These are phyloP conservation scores for Drosophila peninsularis DNA, from an alignment of 2,888 invertebrate species.

Conservation along the genomic window DNA sequence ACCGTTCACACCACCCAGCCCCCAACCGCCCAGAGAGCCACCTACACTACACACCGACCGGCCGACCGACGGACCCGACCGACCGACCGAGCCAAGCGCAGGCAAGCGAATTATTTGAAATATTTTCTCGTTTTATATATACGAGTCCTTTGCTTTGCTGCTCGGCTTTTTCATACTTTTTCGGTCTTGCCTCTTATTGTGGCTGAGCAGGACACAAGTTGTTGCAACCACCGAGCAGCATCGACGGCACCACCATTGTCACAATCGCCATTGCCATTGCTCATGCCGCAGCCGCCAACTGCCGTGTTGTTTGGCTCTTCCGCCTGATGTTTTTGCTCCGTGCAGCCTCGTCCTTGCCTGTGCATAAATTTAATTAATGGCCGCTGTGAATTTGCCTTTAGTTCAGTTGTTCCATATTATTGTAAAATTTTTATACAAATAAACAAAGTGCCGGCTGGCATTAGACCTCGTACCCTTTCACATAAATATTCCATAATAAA, in stretches of 20 bases:
- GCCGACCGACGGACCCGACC: neutral
- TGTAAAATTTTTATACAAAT: constrained; percentile 53
- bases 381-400: constrained; percentile 60
- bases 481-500: constrained; percentile 32
- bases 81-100: constrained; percentile 22
- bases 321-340: constrained; percentile 33
- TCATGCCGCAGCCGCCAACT: constrained; percentile 34
- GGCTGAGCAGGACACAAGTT: constrained; percentile 33
- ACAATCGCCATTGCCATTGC: constrained; percentile 35
- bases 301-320: constrained; percentile 61
- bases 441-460: constrained; percentile 41
- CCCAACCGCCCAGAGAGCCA: neutral
- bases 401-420: constrained; percentile 58
- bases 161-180: constrained; percentile 43
- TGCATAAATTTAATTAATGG: constrained; percentile 74
- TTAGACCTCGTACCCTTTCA: constrained; percentile 19
- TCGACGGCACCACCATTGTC: constrained; percentile 48
- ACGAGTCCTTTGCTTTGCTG: constrained; percentile 38
- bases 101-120: constrained; percentile 68
- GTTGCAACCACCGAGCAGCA: constrained; percentile 41
- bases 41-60: neutral
- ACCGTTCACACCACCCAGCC: constrained; percentile 5
- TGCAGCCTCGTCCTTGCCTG: constrained; percentile 28
- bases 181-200: constrained; percentile 25
- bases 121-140: constrained; percentile 63